Evolutionary conservation across 1,140 invertebrate genomes (phyloP), one percentile per base, ranked within the genome.

Genomic region (Maconellicoccus hirsutus): DNA sequence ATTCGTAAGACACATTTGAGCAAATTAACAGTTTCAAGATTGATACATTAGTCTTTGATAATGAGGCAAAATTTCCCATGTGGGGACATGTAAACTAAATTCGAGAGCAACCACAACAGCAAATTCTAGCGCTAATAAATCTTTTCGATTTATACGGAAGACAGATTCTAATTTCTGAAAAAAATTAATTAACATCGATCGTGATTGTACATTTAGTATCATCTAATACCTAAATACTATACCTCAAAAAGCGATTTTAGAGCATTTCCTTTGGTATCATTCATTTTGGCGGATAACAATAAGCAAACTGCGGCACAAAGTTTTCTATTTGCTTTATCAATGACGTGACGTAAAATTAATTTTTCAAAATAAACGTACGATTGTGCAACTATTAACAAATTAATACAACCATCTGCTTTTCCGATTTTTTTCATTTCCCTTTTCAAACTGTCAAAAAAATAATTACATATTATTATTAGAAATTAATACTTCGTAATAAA

Each of bases 361-460:
- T 96, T 96, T 80, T 98, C 96, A 83, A 97, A 98, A 80, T 96
- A 98, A 26, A 98, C 95, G 79, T 98, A 98, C 0, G 94, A 90
- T 81, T 96, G 93, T 33, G 95, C 94, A 21, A 98, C 92, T 10
- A 92, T 95, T 72, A 97, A 81, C 52, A 96, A 81, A 81, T 98
- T 95, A 33, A 85, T 81, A 73, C 90, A 84, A 73, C 87, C 88
- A 78, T 96, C 93, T 72, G 87, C 82, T 80, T 92, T 92, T 1
- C 91, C 92, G 73, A 98, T 96, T 82, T 93, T 92, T 22, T 90
- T 83, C 93, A 98, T 94, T 83, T 98, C 94, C 75, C 91, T 86
- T 81, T 98, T 98, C 69, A 98, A 86, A 78, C 92, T 94, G 79
- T 33, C 81, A 79, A 38, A 7, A 38, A 8, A 70, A 70, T 33